Base-by-base conservation (phyloP, 2,888 invertebrate genomes). In the Callyntrura guangdongensis region DNA sequence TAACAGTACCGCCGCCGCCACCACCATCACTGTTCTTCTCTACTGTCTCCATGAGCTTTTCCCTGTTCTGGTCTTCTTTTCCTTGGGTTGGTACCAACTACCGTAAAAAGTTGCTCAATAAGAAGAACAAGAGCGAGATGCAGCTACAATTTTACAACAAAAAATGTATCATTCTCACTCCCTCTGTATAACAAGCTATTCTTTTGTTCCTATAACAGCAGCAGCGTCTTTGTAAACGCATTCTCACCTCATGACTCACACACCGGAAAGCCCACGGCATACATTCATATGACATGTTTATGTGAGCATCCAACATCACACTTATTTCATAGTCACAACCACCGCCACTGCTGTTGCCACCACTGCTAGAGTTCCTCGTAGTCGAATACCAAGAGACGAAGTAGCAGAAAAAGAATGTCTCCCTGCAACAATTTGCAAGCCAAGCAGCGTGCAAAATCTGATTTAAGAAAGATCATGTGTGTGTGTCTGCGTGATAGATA, bases 391-490 rank as follows among this genome's bases (percentile, higher is more conserved):
- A 77, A 22, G 49, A 53, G 77, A 25, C 25, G 53, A 49, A 49
- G 56, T 53, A 27, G 27, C 12, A 74, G 9, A 74, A 53, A 81
- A 81, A 27, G 20, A 61, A 81, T 61, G 20, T 20, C 45, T 45
- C 36, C 12, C 27, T 79, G 61, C 61, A 59, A 59, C 64, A 67
- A 67, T 87, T 87, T 87, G 27, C 86, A 79, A 87, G n/a, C 79
- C 67, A 87, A 79, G 67, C 79, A 53, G 67, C 49, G 56, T 64
- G 64, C 67, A 79, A 87, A 87, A 87, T 87, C 64, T 87, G 86
- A 87, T 87, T 87, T 67, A 77, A 49, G 64, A 22, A 77, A 53
- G 47, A 79, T 87, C 87, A 69, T 53, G 67, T 69, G 27, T 53
- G 67, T 22, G 72, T 72, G 56, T n/a, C n/a, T 77, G 53, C 69